Evolutionary conservation across 2,797 vertebrate genomes (phyloP).

Genomic region (Varecia variegata): DNA sequence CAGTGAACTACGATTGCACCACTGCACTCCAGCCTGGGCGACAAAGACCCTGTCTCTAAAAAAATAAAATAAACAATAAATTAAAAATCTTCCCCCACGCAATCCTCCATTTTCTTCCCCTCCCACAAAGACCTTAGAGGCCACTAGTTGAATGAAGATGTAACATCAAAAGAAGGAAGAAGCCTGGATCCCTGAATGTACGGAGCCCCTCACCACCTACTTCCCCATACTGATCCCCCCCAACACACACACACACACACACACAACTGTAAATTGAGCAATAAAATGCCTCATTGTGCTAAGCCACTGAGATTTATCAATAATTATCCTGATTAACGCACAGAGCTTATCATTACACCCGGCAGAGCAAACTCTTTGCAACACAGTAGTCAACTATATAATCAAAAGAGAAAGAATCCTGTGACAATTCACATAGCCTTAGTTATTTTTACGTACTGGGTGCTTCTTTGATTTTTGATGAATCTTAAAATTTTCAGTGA

Average conservation of each 20-base stretch:
- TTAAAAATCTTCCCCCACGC: not conserved
- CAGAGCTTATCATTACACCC: not conserved
- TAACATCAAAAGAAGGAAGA: not conserved
- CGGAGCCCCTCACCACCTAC: not conserved
- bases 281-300: not conserved
- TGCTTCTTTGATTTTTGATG: not conserved
- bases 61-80: not conserved
- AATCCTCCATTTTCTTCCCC: not conserved
- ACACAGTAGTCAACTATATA: not conserved
- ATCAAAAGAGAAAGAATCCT: not conserved
- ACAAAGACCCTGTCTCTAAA: not conserved
- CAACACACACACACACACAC: too few species aligned
- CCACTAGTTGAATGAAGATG: not conserved
- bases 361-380: not conserved
- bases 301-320: not conserved
- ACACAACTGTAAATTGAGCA: not conserved
- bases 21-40: not conserved
- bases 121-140: not conserved
- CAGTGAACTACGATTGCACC: not conserved
- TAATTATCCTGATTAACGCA: not conserved
- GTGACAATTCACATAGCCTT: not conserved
- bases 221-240: not conserved
- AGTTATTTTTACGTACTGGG: not conserved
- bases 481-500: conserved; percentile 7
- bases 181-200: not conserved